Base-by-base conservation (phyloP, 2,797 vertebrate genomes). In the Galagoides demidoff region DNA sequence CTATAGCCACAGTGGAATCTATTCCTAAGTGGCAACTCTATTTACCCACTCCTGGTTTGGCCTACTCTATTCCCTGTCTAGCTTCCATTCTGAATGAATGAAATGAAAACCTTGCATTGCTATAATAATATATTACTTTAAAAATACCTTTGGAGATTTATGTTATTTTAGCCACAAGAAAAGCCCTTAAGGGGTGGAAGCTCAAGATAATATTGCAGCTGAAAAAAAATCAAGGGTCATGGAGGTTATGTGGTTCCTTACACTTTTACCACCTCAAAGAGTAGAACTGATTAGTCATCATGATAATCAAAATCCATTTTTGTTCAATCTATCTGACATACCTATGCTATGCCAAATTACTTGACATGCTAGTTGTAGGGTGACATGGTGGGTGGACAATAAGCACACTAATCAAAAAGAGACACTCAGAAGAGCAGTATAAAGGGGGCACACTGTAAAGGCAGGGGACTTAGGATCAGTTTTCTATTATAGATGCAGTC, bases 291-390 rank as follows among this genome's bases (percentile, higher is more conserved):
- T 49, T 57, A 13, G 11, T 73, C 85, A 86, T 82, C 23, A 66
- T 90, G 68, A 92, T 55, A 87, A 93, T 95, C 52, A 86, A 37
- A 90, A 81, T 85, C 55, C 31, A 77, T 95, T 90, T 96, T 90
- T 55, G 92, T 49, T 81, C 85, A 90, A 22, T 27, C 70, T 61
- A 61, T 82, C 23, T 90, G 93, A 91, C 63, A 94, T 29, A 85
- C 29, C 19, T 88, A 66, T 73, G 63, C 34, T 81, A 39, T 66
- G 45, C 29, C 49, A n/a, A 92, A 29, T 90, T 90, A 92, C 84
- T 79, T 31, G 19, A 74, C 39, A 59, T 63, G 49, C 13, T 89
- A 84, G 34, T 77, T 59, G 10, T 66, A 43, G 49, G 11, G 43
- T 86, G n/a, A 34, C 68, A 84, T 17, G 23, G 63, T 73, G 22